phyloP scores from a whole-genome alignment of 2,797 vertebrate species.

The Molothrus aeneus region DNA sequence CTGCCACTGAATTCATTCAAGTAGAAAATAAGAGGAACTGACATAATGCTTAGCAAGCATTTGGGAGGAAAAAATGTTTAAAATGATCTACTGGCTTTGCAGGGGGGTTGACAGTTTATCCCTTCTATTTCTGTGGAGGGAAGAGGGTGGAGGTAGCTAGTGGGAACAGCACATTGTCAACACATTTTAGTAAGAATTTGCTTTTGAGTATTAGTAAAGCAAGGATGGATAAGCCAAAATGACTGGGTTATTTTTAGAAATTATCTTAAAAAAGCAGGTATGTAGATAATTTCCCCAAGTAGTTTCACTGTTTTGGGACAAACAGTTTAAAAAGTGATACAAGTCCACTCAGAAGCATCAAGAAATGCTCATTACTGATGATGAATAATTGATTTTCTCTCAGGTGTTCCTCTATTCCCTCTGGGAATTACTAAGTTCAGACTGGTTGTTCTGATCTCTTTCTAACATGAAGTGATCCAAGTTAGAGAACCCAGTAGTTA shows the following conservation, averaged over 20 bases:
- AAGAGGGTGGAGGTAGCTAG: background rate
- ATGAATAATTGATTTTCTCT: background rate
- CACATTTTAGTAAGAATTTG: background rate
- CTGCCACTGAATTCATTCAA: constrained; percentile 11
- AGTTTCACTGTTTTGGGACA: background rate
- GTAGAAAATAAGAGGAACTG: background rate
- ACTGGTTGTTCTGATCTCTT: background rate
- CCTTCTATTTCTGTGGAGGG: background rate
- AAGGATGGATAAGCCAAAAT: background rate
- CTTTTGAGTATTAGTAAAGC: background rate
- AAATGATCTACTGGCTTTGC: background rate
- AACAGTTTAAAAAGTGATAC: background rate
- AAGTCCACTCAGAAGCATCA: background rate
- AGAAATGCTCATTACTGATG: background rate
- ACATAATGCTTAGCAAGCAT: constrained; percentile 27
- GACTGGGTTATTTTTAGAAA: background rate
- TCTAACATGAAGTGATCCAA: background rate
- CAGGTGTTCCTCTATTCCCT: background rate
- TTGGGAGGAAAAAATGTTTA: constrained; percentile 28
- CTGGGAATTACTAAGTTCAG: background rate
- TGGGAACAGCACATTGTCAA: background rate
- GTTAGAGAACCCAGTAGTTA: background rate
- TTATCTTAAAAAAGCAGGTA: background rate
- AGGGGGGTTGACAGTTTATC: constrained; percentile 2
- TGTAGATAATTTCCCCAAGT: background rate